A percentile compares a stretch with the other conserved stretches of the same genome.
phyloP scores from a whole-genome alignment of 2,888 invertebrate species.

The Melitaea athalia region DNA sequence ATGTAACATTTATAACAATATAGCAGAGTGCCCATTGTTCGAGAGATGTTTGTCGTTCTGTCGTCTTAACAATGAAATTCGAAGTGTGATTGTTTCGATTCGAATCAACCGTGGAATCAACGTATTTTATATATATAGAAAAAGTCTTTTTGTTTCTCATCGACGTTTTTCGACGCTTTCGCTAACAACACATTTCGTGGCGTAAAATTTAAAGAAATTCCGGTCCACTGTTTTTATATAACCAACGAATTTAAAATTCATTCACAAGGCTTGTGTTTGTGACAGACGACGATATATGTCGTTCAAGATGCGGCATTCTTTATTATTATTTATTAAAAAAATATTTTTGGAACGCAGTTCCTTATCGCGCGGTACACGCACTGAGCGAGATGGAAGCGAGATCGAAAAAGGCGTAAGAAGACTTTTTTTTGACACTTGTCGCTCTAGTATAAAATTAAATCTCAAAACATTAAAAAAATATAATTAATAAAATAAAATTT shows the following conservation, averaged over 20 bases:
- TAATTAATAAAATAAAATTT: too few species aligned
- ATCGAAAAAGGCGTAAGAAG: too few species aligned
- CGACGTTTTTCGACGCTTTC: slow-evolving; percentile 26
- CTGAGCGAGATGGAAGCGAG: too few species aligned
- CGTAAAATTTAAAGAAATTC: slow-evolving; percentile 39
- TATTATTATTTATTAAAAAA: too few species aligned
- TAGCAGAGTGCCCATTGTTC: slow-evolving; percentile 50
- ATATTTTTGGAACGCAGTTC: too few species aligned
- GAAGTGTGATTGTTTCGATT: slow-evolving; percentile 66
- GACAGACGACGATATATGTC: slow-evolving; percentile 15
- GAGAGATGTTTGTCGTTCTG: slow-evolving; percentile 54
- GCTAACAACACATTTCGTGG: slow-evolving; percentile 36
- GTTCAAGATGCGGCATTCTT: neutral
- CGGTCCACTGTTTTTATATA: slow-evolving; percentile 25
- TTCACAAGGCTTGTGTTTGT: slow-evolving; percentile 18
- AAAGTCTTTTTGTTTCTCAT: slow-evolving; percentile 30
- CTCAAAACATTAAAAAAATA: too few species aligned
- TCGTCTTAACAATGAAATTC: slow-evolving; percentile 59
- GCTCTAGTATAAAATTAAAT: too few species aligned
- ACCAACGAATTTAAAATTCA: slow-evolving; percentile 30
- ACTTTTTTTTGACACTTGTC: too few species aligned
- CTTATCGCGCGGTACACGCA: too few species aligned
- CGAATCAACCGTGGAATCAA: slow-evolving; percentile 61
- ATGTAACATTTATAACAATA: slow-evolving; percentile 25
- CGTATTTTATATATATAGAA: slow-evolving; percentile 52